A percentile compares a stretch with the other conserved stretches of the same genome.
Evolutionary conservation across 2,797 vertebrate species (phyloP).

Genomic region (Echeneis naucrates): DNA sequence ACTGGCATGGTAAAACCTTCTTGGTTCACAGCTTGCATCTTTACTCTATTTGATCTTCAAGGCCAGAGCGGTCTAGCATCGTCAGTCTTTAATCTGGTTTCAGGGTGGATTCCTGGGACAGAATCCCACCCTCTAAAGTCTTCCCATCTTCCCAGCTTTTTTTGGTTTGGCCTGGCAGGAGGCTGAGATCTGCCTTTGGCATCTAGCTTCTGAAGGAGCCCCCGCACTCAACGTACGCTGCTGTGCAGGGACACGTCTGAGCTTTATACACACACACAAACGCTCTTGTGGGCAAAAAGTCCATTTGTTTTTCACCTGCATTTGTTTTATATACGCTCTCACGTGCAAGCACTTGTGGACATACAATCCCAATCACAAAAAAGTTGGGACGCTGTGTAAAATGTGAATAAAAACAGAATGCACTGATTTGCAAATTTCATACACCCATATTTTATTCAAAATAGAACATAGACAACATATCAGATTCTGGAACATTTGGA

Average conservation of each 20-base stretch:
- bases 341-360: background rate
- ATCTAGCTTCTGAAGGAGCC: constrained; percentile 77
- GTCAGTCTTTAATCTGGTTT: constrained; percentile 80
- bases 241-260: constrained; percentile 66
- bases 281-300: constrained; percentile 32
- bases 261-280: constrained; percentile 39
- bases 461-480: too few relatives aligned
- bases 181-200: constrained; percentile 72
- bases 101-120: constrained; percentile 71
- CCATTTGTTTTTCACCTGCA: constrained; percentile 16
- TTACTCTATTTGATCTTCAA: constrained; percentile 84
- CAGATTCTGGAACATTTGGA: too few relatives aligned
- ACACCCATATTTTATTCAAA: too few relatives aligned
- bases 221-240: constrained; percentile 64
- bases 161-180: constrained; percentile 65
- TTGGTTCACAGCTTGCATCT: constrained; percentile 82
- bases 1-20: constrained; percentile 71
- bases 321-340: background rate
- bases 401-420: too few relatives aligned
- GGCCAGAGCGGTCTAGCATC: constrained; percentile 65
- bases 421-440: too few relatives aligned
- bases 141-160: constrained; percentile 59
- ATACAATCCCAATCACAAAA: too few relatives aligned
- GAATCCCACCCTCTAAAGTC: constrained; percentile 70
- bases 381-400: too few relatives aligned